Evolutionary conservation across 2,113 vertebrate species (phyloP), one percentile per base, ranked within the genome.

Genomic region (Percina caprodes): DNA sequence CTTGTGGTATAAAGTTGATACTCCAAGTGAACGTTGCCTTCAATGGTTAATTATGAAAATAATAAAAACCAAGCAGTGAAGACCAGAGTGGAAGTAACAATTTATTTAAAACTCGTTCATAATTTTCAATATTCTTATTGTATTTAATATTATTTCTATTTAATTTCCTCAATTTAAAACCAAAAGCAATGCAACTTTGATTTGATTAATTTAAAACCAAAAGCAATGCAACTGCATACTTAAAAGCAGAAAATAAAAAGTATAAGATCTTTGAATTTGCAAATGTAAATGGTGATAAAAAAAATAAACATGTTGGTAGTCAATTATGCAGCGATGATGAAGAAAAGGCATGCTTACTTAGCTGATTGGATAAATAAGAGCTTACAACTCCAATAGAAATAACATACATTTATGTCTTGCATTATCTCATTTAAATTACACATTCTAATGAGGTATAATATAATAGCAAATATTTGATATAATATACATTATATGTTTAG

Each of bases 1-100:
- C 91, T 70, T 78, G 83, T 92, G 92, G 87, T 71, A 0, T 1
- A 16, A 68, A 19, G 5, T 2, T 52, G 39, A 33, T 12, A 80
- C 19, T 71, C 0, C 19, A 23, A 23, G 0, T 46, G n/a, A 56
- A 6, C 0, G 1, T 56, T 33, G 2, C 3, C 6, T 55, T 58
- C 23, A 74, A 0, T 11, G 48, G 23, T 23, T 42, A 42, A 11
- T 3, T 42, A 42, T 42, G 39, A 42, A 3, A 42, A 42, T 42
- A 11, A 42, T 39, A 42, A 6, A 59, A 75, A 68, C 4, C 15
- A 78, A 60, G 9, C 35, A 30, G 4, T 62, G 3, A 77, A 67
- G 72, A 69, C 11, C 56, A 69, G 21, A 3, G 7, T 23, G 45
- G 7, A 39, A 0, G 18, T 4, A 26, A 42, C 3, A n/a, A 42